These are phyloP conservation scores for Pluvialis apricaria DNA, from an alignment of 2,113 vertebrate species.

Conservation along the genomic window DNA sequence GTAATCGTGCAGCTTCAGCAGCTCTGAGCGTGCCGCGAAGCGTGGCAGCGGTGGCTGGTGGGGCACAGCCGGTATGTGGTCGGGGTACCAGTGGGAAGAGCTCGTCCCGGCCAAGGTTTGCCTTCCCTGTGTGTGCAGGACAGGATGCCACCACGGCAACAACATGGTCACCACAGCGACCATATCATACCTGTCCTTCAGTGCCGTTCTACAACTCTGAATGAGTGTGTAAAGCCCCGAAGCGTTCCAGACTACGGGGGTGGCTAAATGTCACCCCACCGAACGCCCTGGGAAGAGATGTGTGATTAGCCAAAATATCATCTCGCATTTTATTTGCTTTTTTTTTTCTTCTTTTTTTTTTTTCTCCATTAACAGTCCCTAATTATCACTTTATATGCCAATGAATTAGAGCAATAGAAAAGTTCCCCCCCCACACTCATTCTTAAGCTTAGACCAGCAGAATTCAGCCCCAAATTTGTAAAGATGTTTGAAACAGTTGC, in stretches of 20 bases:
- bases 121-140: background rate
- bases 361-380: background rate
- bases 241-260: background rate
- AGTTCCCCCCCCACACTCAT: background rate
- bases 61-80: background rate
- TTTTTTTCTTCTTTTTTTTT: background rate
- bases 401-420: background rate
- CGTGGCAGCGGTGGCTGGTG: background rate
- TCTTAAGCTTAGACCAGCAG: background rate
- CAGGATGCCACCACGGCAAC: background rate
- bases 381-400: background rate
- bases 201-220: background rate
- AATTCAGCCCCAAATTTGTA: background rate
- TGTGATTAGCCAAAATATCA: background rate
- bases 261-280: background rate
- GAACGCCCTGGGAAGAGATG: rapidly evolving
- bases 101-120: background rate
- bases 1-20: background rate
- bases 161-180: no score
- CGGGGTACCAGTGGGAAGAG: background rate
- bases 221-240: background rate
- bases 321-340: background rate
- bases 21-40: background rate
- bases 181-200: background rate
- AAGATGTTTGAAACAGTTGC: background rate